Evolutionary conservation across 2,113 vertebrate genomes (phyloP).

Genomic region (Hippocampus guttulatus): DNA sequence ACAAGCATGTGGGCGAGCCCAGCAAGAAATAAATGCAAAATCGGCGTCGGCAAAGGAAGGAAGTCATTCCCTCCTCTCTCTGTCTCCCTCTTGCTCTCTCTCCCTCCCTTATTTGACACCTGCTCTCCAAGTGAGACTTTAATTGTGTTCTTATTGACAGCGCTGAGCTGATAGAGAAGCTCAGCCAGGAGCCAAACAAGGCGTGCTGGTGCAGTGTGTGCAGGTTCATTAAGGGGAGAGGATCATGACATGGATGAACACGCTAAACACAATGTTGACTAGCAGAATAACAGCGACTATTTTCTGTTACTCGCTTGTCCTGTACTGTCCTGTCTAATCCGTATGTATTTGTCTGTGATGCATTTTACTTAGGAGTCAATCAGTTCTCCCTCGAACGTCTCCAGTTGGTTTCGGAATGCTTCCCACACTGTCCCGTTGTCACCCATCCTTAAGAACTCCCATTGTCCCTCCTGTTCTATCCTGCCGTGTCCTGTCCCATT

Average conservation of each 20-base stretch:
- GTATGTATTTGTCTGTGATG: background rate
- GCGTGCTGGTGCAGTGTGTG: conserved; percentile 10
- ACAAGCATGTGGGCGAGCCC: background rate
- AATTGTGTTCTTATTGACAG: conserved; percentile 45
- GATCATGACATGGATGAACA: conserved; percentile 36
- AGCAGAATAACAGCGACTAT: background rate
- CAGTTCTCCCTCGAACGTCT: background rate
- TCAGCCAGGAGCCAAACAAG: conserved; percentile 48
- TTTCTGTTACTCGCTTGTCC: background rate
- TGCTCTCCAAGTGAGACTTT: conserved; percentile 21
- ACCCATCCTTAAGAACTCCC: too few relatives aligned
- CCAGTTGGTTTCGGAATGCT: background rate
- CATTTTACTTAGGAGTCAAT: background rate
- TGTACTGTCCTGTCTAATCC: background rate
- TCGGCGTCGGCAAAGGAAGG: conserved; percentile 17
- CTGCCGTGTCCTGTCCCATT: too few relatives aligned
- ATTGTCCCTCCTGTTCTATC: too few relatives aligned
- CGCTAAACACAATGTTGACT: background rate
- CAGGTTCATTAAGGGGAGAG: conserved; percentile 40
- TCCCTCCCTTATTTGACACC: conserved; percentile 29
- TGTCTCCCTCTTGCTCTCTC: background rate
- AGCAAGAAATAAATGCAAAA: background rate
- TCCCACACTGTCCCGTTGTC: too few relatives aligned
- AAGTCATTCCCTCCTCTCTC: conserved; percentile 49
- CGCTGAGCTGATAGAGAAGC: conserved; percentile 47